phyloP scores from a whole-genome alignment of 2,113 vertebrate species.

The Paedocypris sp. region DNA sequence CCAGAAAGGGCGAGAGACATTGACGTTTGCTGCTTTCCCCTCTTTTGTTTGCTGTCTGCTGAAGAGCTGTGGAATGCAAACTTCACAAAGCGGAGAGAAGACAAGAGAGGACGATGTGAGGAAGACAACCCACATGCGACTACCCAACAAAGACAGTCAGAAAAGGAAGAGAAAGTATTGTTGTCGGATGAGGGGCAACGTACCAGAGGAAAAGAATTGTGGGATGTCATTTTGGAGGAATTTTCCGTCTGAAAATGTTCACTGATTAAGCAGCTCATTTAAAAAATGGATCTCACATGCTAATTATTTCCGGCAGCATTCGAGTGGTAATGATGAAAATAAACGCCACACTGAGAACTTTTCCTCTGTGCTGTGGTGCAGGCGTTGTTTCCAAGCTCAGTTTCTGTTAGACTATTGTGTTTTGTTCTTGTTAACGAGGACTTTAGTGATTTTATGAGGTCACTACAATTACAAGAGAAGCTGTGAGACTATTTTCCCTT shows the following conservation, averaged over 20 bases:
- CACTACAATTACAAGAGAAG: neutral
- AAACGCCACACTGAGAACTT: slow-evolving; percentile 50
- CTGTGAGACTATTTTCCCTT: neutral
- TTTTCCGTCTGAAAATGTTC: slow-evolving; percentile 28
- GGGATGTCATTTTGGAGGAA: too few relatives aligned
- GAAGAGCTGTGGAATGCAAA: slow-evolving; percentile 68
- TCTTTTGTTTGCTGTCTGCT: slow-evolving; percentile 60
- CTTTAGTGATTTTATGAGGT: slow-evolving; percentile 15
- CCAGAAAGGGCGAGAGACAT: neutral
- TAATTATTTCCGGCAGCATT: slow-evolving; percentile 44
- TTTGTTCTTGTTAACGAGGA: neutral
- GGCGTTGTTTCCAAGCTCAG: slow-evolving; percentile 15
- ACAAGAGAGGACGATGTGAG: slow-evolving; percentile 1
- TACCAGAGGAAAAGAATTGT: neutral
- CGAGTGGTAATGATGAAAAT: slow-evolving; percentile 52
- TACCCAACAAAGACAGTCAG: slow-evolving; percentile 2
- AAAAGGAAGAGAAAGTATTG: neutral
- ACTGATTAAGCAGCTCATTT: slow-evolving; percentile 48
- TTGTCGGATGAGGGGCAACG: neutral
- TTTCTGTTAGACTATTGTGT: neutral
- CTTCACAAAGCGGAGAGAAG: slow-evolving; percentile 46
- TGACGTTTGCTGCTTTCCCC: slow-evolving; percentile 45
- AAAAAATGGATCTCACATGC: slow-evolving; percentile 44
- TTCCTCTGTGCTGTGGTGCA: neutral
- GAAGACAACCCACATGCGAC: neutral